Percentiles rank a stretch among this genome's conserved stretches.
These are phyloP conservation scores for Enteromius unitaeniatus DNA, from an alignment of 2,797 vertebrate species.

Conservation along the genomic window DNA sequence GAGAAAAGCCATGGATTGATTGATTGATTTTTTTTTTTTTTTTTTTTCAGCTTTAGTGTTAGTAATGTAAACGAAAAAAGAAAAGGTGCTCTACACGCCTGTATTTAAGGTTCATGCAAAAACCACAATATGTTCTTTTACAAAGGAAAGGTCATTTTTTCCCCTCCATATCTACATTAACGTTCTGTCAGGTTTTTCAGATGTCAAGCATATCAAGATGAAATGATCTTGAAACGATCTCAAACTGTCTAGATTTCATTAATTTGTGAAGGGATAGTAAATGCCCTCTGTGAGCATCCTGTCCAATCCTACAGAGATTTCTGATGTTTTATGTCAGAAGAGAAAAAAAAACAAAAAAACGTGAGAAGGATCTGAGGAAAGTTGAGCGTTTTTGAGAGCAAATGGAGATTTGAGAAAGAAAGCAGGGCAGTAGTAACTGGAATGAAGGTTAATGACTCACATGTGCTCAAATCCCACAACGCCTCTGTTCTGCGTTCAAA, in stretches of 20 bases:
- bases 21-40: too few relatives aligned
- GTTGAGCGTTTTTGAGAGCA: conserved; percentile 45
- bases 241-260: neutral
- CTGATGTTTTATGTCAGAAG: neutral
- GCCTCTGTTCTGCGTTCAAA: conserved; percentile 44
- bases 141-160: neutral
- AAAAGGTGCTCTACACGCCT: neutral
- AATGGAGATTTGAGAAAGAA: conserved; percentile 25
- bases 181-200: neutral
- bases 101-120: neutral
- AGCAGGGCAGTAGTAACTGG: conserved; percentile 62
- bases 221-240: neutral
- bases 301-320: neutral
- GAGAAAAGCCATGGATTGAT: neutral
- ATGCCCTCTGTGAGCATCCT: too few relatives aligned
- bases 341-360: neutral
- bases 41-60: neutral
- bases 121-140: neutral
- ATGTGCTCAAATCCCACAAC: conserved; percentile 73
- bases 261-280: neutral
- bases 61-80: neutral
- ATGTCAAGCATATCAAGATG: too few relatives aligned
- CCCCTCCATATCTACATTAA: neutral
- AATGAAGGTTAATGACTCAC: conserved; percentile 78
- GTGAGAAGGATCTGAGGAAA: conserved; percentile 31